Base-by-base conservation (phyloP, 2,797 vertebrate species). In the Pipistrellus nathusii region DNA sequence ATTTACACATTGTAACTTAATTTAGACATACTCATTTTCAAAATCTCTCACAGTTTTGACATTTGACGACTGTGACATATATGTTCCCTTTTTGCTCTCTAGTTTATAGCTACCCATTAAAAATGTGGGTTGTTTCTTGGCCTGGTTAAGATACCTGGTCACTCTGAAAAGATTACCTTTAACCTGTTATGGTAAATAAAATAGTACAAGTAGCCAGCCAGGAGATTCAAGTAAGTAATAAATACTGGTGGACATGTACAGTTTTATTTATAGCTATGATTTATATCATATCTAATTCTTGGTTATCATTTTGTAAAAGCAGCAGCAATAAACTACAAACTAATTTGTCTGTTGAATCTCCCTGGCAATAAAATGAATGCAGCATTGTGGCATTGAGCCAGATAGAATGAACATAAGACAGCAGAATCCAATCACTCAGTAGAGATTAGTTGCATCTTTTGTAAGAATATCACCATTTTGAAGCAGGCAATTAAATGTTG, bases 371-470 rank as follows among this genome's bases (percentile, higher is more conserved):
- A 92, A 87, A 78, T 73, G 48, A 82, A 78, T 59, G 21, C 82
- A 92, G 38, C n/a, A 23, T 57, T 72, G 69, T 89, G 25, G 23
- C 32, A 83, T 27, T 89, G 27, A 90, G 41, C 64, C 64, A 78
- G 64, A 83, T 83, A 89, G 53, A 90, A n/a, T n/a, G n/a, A n/a
- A 82, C 46, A 64, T 76, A 41, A 64, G 59, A 84, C 88, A 53
- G 48, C 32, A 83, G 64, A 90, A 78, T 86, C 71, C 6, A 38
- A 2, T 92, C 27, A 72, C 53, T 83, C 44, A 46, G 3, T 44
- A 73, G 64, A 94, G 27, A 92, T 59, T 90, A 86, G 48, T 94
- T 71, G 76, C 75, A 92, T 92, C 46, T 64, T 64, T 2, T 90
- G 20, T 25, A 53, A 18, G 41, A 92, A 46, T 84, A 44, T 73